These are phyloP conservation scores for Micrasema minimum DNA, from an alignment of 1,140 invertebrate genomes.

Conservation along the genomic window DNA sequence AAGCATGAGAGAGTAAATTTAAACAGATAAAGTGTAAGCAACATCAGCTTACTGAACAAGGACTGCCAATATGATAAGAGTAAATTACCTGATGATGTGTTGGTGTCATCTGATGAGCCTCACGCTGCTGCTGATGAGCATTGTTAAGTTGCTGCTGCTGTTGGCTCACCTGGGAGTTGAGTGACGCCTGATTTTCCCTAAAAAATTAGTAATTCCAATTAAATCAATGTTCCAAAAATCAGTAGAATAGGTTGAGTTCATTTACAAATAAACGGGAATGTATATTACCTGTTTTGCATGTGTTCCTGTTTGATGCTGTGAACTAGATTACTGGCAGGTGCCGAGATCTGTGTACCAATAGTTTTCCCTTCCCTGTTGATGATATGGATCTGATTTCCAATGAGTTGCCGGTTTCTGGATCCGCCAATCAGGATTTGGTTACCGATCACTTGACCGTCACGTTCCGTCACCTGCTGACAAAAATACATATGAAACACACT, in stretches of 20 bases:
- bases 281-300: conserved; percentile 47
- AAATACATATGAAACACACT: too few species aligned
- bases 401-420: conserved; percentile 55
- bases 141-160: conserved; percentile 36
- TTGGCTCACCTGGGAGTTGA: conserved; percentile 40
- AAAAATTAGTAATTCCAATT: conserved; percentile 9
- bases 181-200: conserved; percentile 28
- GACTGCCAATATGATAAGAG: too few species aligned
- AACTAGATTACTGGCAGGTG: conserved; percentile 50
- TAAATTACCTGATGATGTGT: conserved; percentile 34
- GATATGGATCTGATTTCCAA: conserved; percentile 61
- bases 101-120: conserved; percentile 24
- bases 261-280: not conserved
- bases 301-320: conserved; percentile 53
- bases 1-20: too few species aligned
- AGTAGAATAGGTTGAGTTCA: too few species aligned
- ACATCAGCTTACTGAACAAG: too few species aligned
- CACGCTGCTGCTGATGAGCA: conserved; percentile 39
- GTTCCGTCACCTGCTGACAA: conserved; percentile 60
- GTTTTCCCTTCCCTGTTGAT: conserved; percentile 60
- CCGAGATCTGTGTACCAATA: conserved; percentile 56
- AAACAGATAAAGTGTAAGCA: too few species aligned
- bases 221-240: not conserved
- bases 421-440: conserved; percentile 62
- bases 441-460: conserved; percentile 65